phyloP scores from a whole-genome alignment of 1,140 invertebrate species.

The Nephila pilipes region DNA sequence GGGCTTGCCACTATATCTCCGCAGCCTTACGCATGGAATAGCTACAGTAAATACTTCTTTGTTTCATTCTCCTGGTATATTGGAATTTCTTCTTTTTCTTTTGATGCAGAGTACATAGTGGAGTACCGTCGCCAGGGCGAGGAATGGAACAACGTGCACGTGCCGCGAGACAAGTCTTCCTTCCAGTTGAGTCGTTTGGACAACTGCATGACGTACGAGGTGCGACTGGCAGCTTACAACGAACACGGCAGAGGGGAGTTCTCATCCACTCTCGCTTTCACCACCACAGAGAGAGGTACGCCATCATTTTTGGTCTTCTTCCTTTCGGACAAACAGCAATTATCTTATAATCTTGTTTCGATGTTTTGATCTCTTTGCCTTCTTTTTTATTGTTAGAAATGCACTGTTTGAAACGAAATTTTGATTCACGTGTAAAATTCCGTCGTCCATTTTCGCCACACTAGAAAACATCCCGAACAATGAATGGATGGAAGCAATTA shows the following conservation, averaged over 20 bases:
- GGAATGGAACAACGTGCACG: conserved; percentile 70
- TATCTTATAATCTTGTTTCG: too few relatives aligned
- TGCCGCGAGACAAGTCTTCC: conserved; percentile 59
- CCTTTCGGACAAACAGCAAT: too few relatives aligned
- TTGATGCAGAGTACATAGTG: conserved; percentile 76
- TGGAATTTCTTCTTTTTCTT: neutral
- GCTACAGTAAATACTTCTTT: too few relatives aligned
- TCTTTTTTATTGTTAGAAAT: too few relatives aligned
- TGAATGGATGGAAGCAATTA: too few relatives aligned
- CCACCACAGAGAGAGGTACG: conserved; percentile 73
- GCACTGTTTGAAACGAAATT: too few relatives aligned
- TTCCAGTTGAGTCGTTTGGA: conserved; percentile 69
- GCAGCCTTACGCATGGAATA: too few relatives aligned
- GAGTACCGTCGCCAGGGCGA: conserved; percentile 69
- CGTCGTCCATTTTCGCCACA: too few relatives aligned
- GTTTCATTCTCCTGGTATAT: neutral
- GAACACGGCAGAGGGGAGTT: conserved; percentile 76
- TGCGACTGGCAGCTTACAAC: conserved; percentile 76
- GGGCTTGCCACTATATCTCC: too few relatives aligned
- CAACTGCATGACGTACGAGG: conserved; percentile 69
- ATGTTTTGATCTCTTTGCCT: too few relatives aligned
- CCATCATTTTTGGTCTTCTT: neutral
- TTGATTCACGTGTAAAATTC: too few relatives aligned
- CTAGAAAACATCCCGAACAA: too few relatives aligned
- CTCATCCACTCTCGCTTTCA: conserved; percentile 60